These are phyloP conservation scores for Otolemur crassicaudatus DNA, from an alignment of 2,797 vertebrate species.

Conservation along the genomic window DNA sequence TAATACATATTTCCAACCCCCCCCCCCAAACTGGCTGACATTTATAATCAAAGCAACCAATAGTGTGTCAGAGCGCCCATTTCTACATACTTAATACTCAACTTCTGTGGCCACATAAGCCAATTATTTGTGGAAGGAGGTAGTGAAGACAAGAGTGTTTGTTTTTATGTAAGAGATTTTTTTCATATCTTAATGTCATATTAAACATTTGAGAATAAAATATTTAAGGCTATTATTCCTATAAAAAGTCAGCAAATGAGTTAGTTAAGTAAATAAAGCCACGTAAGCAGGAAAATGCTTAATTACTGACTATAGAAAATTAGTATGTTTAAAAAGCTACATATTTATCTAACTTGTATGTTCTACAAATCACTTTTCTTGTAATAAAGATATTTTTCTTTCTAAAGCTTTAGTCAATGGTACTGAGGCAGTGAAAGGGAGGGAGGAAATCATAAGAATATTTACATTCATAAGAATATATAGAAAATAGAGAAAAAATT, in stretches of 20 bases:
- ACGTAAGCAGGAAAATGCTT: constrained; percentile 22
- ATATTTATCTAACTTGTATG: constrained; percentile 6
- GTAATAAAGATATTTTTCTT: neutral
- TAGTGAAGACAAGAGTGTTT: neutral
- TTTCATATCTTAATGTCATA: neutral
- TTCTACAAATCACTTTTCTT: constrained; percentile 25
- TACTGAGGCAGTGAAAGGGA: neutral
- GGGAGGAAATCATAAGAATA: constrained; percentile 31
- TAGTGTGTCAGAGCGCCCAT: neutral
- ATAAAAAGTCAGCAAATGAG: neutral
- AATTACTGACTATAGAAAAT: neutral
- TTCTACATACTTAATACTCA: neutral
- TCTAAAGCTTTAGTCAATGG: neutral
- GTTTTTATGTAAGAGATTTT: neutral
- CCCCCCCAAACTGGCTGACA: neutral
- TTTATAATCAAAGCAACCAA: neutral
- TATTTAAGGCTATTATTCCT: constrained; percentile 4
- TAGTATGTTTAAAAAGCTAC: neutral
- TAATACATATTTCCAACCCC: neutral
- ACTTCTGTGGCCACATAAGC: neutral
- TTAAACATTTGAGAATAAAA: constrained; percentile 22
- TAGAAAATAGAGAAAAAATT: neutral
- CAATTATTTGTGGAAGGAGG: neutral
- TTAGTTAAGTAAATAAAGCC: constrained; percentile 10
- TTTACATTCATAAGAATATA: neutral